These are phyloP conservation scores for Saxicola maurus DNA, from an alignment of 2,797 vertebrate genomes.

Conservation along the genomic window DNA sequence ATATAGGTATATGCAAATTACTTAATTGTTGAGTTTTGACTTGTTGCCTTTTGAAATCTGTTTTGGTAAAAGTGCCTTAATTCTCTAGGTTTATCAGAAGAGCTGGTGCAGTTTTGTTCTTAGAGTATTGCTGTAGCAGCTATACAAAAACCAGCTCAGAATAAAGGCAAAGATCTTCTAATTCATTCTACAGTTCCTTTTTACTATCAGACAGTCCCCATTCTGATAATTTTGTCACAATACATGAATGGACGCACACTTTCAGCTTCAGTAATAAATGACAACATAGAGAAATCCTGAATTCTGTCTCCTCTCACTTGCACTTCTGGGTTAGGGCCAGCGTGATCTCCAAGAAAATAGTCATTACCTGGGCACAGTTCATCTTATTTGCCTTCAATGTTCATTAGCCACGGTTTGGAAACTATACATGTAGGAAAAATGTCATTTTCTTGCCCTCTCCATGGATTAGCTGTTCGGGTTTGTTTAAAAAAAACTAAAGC, in stretches of 20 bases:
- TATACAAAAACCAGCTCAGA: not conserved
- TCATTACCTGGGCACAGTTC: not conserved
- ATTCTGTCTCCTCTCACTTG: conserved; percentile 24
- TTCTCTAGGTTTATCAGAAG: not conserved
- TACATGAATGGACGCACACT: accelerated
- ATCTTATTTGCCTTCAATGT: not conserved
- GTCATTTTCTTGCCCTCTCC: not conserved
- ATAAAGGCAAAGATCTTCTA: conserved; percentile 10
- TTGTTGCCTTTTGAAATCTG: conserved; percentile 27
- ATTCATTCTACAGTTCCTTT: not conserved
- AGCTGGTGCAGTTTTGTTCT: not conserved
- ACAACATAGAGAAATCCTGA: not conserved
- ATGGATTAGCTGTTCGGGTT: not conserved
- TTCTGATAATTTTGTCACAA: not conserved
- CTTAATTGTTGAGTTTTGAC: not conserved
- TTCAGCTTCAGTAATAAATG: conserved; percentile 39
- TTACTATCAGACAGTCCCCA: not conserved
- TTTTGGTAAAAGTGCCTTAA: conserved; percentile 54
- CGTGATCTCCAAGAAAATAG: not conserved
- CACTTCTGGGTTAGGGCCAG: not conserved
- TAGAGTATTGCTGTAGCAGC: not conserved
- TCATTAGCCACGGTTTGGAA: not conserved
- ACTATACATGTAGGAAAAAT: not conserved
- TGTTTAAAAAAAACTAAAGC: not conserved
- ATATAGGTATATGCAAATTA: conserved; percentile 15